Evolutionary conservation across 2,797 vertebrate species (phyloP), one percentile per base, ranked within the genome.

Genomic region (Austrolebias charrua): DNA sequence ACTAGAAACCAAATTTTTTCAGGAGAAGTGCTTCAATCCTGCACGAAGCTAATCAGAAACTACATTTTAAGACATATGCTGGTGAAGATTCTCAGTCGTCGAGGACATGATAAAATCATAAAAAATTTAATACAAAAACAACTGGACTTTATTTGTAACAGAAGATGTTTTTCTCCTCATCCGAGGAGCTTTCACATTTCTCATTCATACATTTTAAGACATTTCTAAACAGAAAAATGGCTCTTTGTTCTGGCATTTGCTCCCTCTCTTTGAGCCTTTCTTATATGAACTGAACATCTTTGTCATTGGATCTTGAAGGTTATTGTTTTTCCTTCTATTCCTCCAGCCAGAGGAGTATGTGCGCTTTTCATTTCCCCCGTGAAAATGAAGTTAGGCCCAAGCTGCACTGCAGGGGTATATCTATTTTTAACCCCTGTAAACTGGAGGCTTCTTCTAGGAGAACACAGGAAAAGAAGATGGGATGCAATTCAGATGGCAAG

Each of bases 341-440:
- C 75, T 81, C 63, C 35, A 68, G 73, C 69, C 31, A 61, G 53
- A 54, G 14, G 59, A 68, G 73, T 77, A 45, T 79, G 72, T 79
- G 73, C 78, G 71, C 80, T 85, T 87, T 85, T 86, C 61, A 86
- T 85, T 86, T 76, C 69, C 74, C 62, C 47, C 56, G 61, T 75
- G 71, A 87, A 86, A 88, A 89, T 84, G 84, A 86, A 85, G 77
- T 86, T 78, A 69, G 76, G 76, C 69, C 82, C 71, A 60, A 76
- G 63, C 82, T 80, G 70, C 78, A 85, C 82, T 48, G 44, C 72
- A 73, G 80, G 72, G 61, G 62, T 69, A 38, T 18, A 55, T 81
- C 84, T 90, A 88, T 89, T 88, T 92, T 90, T 90, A 92, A 82
- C 80, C 75, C 55, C 60, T 52, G 70, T 79, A 68, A 90, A 86